Percentiles rank a stretch among this genome's conserved stretches.
These are phyloP conservation scores for Polymixis lichenea DNA, from an alignment of 2,888 invertebrate genomes.

Conservation along the genomic window DNA sequence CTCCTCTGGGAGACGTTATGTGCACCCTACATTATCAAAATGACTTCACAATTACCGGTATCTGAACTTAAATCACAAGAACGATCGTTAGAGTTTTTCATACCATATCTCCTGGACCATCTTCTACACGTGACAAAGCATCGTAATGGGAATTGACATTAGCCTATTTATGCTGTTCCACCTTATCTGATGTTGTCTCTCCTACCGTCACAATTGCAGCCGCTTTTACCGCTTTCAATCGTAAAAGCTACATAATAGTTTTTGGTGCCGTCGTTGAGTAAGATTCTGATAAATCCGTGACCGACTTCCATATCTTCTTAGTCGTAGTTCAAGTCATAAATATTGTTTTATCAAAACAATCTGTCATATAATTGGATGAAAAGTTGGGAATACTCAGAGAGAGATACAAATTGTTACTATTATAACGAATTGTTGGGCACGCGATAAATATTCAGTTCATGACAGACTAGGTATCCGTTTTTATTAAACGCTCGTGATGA, in stretches of 20 bases:
- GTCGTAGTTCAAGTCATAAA: constrained; percentile 78
- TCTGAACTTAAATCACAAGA: constrained; percentile 53
- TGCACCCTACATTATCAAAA: constrained; percentile 36
- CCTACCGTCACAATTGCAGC: constrained; percentile 78
- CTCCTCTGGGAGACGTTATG: not conserved
- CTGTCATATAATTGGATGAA: constrained; percentile 71
- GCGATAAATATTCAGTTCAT: constrained; percentile 37
- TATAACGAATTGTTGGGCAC: constrained; percentile 41
- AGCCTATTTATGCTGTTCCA: constrained; percentile 82
- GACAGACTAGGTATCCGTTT: constrained; percentile 15
- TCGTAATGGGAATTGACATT: constrained; percentile 85
- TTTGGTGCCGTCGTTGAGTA: constrained; percentile 68
- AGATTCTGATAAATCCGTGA: constrained; percentile 79
- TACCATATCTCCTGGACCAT: constrained; percentile 74
- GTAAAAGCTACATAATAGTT: constrained; percentile 73
- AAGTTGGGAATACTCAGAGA: constrained; percentile 58
- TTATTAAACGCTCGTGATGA: constrained; percentile 29
- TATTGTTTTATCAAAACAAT: constrained; percentile 78
- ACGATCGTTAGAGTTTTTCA: constrained; percentile 63
- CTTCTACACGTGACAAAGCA: constrained; percentile 86
- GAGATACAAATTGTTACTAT: constrained; percentile 63
- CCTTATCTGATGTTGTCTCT: constrained; percentile 81
- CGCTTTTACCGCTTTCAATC: constrained; percentile 70
- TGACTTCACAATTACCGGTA: constrained; percentile 49
- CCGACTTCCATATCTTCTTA: constrained; percentile 80